Evolutionary conservation across 2,888 invertebrate genomes (phyloP).

Genomic region (Choristoneura rosaceana): DNA sequence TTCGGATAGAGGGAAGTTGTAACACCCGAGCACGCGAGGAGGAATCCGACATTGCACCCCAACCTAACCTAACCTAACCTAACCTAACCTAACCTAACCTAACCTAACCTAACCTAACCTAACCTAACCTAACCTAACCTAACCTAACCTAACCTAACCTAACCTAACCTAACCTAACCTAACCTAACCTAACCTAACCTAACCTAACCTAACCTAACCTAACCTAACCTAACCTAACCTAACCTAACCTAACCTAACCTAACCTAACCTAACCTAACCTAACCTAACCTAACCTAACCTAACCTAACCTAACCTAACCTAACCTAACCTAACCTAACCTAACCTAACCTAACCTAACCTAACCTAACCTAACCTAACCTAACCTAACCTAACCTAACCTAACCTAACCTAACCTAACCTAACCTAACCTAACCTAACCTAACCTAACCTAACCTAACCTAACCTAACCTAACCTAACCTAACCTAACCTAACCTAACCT

Average conservation of each 20-base stretch:
- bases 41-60: no score
- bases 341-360: conserved; percentile 19
- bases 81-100: conserved; percentile 11
- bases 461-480: conserved; percentile 19
- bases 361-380: conserved; percentile 19
- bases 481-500: conserved; percentile 19
- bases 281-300: conserved; percentile 19
- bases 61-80: conserved; percentile 19
- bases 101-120: conserved; percentile 19
- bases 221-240: conserved; percentile 19
- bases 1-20: no score
- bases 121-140: conserved; percentile 16
- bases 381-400: conserved; percentile 19
- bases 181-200: conserved; percentile 19
- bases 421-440: conserved; percentile 19
- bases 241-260: conserved; percentile 18
- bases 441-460: conserved; percentile 19
- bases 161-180: conserved; percentile 16
- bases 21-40: no score
- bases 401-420: conserved; percentile 19
- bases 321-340: conserved; percentile 19
- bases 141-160: conserved; percentile 19
- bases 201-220: conserved; percentile 19
- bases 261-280: conserved; percentile 19
- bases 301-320: conserved; percentile 19